Evolutionary conservation across 2,113 vertebrate species (phyloP).

Genomic region (Sturnus vulgaris): DNA sequence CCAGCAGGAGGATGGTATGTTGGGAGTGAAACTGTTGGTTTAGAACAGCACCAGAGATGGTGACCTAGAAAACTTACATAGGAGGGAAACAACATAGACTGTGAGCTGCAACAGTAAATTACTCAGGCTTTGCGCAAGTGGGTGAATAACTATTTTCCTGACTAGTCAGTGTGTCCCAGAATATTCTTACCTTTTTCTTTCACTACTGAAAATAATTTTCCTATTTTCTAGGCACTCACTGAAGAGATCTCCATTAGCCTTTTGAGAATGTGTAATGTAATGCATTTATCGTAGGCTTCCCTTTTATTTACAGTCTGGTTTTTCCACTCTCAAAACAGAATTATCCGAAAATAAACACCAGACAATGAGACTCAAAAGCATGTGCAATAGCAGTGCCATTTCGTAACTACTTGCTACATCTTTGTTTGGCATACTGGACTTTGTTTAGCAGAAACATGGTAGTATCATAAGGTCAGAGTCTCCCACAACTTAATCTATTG

Average conservation of each 20-base stretch:
- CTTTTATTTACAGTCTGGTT: constrained; percentile 30
- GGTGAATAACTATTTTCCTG: constrained; percentile 10
- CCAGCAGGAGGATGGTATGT: background rate
- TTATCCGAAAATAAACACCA: constrained; percentile 40
- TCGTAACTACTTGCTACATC: constrained; percentile 35
- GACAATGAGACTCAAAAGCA: constrained; percentile 33
- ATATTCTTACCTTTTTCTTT: background rate
- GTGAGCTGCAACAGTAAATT: constrained; percentile 10
- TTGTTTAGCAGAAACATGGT: constrained; percentile 41
- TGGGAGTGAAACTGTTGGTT: background rate
- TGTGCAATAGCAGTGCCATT: constrained; percentile 5
- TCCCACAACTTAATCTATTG: background rate
- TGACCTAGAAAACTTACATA: constrained; percentile 31
- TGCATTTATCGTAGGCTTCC: background rate
- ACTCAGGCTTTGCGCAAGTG: constrained; percentile 8
- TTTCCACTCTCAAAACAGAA: constrained; percentile 25
- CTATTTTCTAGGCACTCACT: background rate
- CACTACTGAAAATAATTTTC: background rate
- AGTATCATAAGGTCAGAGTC: constrained; percentile 7
- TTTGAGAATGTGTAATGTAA: background rate
- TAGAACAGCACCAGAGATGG: background rate
- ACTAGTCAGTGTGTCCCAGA: background rate
- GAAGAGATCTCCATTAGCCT: background rate
- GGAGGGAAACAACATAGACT: background rate
- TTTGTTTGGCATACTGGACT: constrained; percentile 33